Evolutionary conservation across 1,140 invertebrate species (phyloP).

Genomic region (Drosophila busckii): DNA sequence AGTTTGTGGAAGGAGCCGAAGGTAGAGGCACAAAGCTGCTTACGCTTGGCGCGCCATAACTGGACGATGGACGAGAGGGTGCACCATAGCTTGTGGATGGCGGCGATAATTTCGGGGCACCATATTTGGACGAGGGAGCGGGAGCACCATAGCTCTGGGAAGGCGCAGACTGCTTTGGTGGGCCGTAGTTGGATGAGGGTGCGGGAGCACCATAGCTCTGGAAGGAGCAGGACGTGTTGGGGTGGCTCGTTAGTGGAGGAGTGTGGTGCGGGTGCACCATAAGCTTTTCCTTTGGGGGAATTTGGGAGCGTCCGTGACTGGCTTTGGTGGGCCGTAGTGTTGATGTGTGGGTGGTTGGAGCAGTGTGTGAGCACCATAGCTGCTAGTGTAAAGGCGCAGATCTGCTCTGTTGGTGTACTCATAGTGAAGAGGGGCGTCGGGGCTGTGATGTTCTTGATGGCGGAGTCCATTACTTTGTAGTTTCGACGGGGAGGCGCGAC

Average conservation of each 20-base stretch:
- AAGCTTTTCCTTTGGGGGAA: no score
- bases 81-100: slow-evolving; percentile 73
- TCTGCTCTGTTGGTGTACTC: no score
- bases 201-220: slow-evolving; percentile 55
- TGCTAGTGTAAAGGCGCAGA: no score
- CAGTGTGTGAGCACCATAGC: no score
- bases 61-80: slow-evolving; percentile 53
- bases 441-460: no score
- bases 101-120: slow-evolving; percentile 76
- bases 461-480: no score
- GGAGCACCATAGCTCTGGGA: slow-evolving; percentile 79
- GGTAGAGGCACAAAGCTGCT: slow-evolving; percentile 78
- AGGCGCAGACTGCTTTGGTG: slow-evolving; percentile 63
- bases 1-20: slow-evolving; percentile 68
- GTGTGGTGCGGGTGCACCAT: slow-evolving; percentile 33
- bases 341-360: no score
- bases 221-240: slow-evolving; percentile 60
- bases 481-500: no score
- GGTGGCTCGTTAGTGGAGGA: slow-evolving; percentile 79
- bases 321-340: no score
- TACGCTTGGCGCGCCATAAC: slow-evolving; percentile 73
- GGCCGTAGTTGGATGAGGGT: slow-evolving; percentile 75
- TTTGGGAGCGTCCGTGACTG: no score
- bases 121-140: slow-evolving; percentile 79
- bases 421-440: no score